A percentile compares a stretch with the other conserved stretches of the same genome.
These are phyloP conservation scores for Lydus trimaculatus DNA, from an alignment of 2,888 invertebrate species.

Conservation along the genomic window DNA sequence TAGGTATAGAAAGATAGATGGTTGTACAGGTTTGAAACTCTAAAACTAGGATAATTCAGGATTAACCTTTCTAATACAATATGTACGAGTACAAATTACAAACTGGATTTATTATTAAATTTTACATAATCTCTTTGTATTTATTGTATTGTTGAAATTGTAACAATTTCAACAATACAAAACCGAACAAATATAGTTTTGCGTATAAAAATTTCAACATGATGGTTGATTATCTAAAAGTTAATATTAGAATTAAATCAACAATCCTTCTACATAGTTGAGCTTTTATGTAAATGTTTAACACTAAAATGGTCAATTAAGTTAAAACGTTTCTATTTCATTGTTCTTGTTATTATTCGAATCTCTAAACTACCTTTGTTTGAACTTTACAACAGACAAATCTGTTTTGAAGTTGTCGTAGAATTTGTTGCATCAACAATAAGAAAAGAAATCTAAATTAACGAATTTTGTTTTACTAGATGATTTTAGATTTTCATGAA, in stretches of 20 bases:
- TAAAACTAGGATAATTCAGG: constrained; percentile 6
- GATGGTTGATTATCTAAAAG: background rate
- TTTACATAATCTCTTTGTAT: background rate
- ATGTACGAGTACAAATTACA: background rate
- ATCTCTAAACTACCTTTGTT: background rate
- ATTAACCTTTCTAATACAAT: background rate
- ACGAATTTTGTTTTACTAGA: background rate
- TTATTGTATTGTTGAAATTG: background rate
- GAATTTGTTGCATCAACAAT: background rate
- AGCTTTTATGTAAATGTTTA: background rate
- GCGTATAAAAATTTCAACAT: background rate
- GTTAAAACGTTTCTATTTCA: background rate
- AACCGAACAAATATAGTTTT: background rate
- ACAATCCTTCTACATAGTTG: background rate
- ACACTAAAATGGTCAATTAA: background rate
- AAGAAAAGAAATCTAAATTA: background rate
- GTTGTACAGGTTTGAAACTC: background rate
- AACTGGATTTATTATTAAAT: constrained; percentile 1
- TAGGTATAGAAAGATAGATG: background rate
- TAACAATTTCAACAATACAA: background rate
- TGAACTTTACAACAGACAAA: background rate
- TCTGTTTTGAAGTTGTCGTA: background rate
- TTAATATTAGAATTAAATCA: background rate
- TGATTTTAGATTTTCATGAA: background rate
- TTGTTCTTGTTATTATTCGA: background rate